phyloP scores from a whole-genome alignment of 2,888 invertebrate genomes.

The Calameuta pallipes region DNA sequence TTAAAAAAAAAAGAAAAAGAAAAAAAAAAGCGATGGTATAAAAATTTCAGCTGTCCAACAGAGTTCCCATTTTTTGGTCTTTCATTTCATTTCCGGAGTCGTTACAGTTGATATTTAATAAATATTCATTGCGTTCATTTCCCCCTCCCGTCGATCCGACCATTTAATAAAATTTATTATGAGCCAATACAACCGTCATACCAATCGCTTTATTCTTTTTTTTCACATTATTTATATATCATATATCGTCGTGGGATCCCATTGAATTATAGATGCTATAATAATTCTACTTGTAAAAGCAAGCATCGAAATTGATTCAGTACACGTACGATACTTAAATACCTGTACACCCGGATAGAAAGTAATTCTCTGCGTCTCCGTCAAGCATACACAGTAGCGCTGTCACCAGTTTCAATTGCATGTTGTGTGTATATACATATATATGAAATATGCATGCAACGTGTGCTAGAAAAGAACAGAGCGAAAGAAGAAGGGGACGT shows the following conservation, averaged over 20 bases:
- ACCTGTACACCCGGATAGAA: conserved; percentile 12
- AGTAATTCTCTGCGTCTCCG: neutral
- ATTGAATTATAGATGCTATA: neutral
- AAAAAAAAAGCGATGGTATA: neutral
- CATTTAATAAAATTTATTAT: neutral
- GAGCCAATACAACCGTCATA: neutral
- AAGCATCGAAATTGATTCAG: conserved; percentile 18
- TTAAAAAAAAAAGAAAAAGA: neutral
- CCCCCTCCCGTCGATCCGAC: neutral
- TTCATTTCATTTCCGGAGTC: neutral
- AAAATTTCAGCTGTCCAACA: neutral
- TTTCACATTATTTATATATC: neutral
- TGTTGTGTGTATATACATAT: neutral
- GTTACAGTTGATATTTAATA: neutral
- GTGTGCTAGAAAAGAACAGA: neutral
- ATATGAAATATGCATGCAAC: neutral
- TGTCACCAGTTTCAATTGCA: neutral
- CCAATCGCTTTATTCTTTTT: neutral
- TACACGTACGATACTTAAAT: conserved; percentile 15
- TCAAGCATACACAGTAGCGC: neutral
- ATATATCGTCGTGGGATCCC: neutral
- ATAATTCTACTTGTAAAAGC: neutral
- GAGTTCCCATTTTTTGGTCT: neutral
- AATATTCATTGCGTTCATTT: neutral
- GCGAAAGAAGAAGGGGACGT: neutral